These are phyloP conservation scores for Drosophila malerkotliana DNA, from an alignment of 1,140 invertebrate species.

Conservation along the genomic window DNA sequence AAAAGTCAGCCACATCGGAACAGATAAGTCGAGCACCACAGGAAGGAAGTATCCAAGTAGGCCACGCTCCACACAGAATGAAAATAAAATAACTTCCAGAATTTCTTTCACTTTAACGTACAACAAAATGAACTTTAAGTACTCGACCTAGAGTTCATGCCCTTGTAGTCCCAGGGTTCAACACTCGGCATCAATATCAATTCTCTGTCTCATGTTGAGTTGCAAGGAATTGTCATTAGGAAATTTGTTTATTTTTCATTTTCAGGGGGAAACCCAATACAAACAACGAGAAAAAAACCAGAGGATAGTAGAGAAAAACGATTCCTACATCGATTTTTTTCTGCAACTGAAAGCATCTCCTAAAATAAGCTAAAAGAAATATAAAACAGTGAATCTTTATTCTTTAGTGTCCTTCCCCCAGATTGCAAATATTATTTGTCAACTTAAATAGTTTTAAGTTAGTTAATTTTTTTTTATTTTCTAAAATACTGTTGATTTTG, in stretches of 20 bases:
- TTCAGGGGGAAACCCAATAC: constrained; percentile 44
- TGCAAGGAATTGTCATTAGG: constrained; percentile 62
- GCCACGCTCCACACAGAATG: constrained; percentile 18
- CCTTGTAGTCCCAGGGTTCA: constrained; percentile 15
- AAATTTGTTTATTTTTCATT: constrained; percentile 81
- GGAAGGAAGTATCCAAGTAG: constrained; percentile 33
- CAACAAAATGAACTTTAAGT: constrained; percentile 22
- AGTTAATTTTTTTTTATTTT: too few species aligned
- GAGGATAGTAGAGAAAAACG: constrained; percentile 14
- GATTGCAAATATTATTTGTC: too few species aligned
- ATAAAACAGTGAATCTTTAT: too few species aligned
- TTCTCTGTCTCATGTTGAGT: constrained; percentile 48
- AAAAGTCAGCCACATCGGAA: constrained; percentile 45
- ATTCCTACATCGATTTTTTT: constrained; percentile 71
- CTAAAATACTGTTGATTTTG: too few species aligned
- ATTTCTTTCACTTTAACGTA: constrained; percentile 17
- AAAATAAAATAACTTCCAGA: constrained; percentile 22
- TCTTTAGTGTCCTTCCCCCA: too few species aligned
- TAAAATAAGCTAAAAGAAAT: not conserved
- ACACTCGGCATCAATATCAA: constrained; percentile 71
- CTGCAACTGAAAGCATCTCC: not conserved
- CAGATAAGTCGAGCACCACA: constrained; percentile 28
- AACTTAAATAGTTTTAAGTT: too few species aligned
- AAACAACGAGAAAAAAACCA: constrained; percentile 49
- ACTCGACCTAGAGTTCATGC: constrained; percentile 25